Base-by-base conservation (phyloP, 2,888 invertebrate genomes). In the Siphlonurus alternatus region DNA sequence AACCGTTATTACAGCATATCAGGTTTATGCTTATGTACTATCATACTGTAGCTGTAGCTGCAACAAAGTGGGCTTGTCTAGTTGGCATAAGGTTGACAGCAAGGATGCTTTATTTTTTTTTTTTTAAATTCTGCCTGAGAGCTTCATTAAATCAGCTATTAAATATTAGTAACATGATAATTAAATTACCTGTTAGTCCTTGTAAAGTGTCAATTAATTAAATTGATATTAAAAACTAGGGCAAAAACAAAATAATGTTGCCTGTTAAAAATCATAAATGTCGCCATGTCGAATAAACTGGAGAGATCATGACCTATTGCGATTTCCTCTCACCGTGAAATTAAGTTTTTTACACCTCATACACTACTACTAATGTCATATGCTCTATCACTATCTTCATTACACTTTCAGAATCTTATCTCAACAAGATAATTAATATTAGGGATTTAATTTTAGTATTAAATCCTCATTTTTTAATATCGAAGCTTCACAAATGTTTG, bases 401-500 rank as follows among this genome's bases (percentile, higher is more conserved):
- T n/a, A n/a, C n/a, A n/a, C n/a, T n/a, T n/a, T n/a, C n/a, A n/a
- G n/a, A n/a, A n/a, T n/a, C n/a, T n/a, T n/a, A n/a, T n/a, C n/a
- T n/a, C n/a, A n/a, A n/a, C n/a, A n/a, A n/a, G n/a, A n/a, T n/a
- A n/a, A 38, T 10, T 38, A 38, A 38, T 38, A 38, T 38, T 38
- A 38, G 5, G 15, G 38, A 38, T 38, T 38, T 38, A 10, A 38
- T 38, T 38, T 38, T 38, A 38, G 15, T 38, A 38, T 10, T 38
- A 38, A 38, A 38, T 38, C 15, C 7, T 15, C 5, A 38, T 38
- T 38, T 38, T 38, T 38, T 38, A 10, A 38, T 38, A 38, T 10
- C 56, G 22, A 56, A 56, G 56, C 56, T 56, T 56, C 22, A n/a
- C 56, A 56, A 56, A 56, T 56, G 56, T 56, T 56, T 56, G 56